phyloP scores from a whole-genome alignment of 2,113 vertebrate genomes.

The Urocolius indicus region DNA sequence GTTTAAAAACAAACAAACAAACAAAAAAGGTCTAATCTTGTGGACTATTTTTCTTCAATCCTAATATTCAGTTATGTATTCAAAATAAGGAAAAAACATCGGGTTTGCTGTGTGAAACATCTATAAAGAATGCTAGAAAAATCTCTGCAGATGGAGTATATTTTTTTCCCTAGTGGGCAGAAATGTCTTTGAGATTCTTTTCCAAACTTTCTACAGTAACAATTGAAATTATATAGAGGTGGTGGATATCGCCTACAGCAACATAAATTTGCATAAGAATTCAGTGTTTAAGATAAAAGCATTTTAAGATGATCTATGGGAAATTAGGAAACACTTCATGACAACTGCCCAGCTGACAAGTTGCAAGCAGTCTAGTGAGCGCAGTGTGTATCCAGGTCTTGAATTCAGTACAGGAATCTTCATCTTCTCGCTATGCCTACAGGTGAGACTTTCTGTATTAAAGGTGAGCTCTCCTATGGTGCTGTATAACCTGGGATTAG shows the following conservation, averaged over 20 bases:
- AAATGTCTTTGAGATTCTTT: conserved; percentile 13
- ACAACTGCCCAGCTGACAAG: not conserved
- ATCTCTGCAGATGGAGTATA: not conserved
- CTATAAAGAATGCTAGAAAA: not conserved
- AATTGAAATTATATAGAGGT: not conserved
- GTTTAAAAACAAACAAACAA: too few relatives aligned
- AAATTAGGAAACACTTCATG: not conserved
- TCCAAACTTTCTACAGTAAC: not conserved
- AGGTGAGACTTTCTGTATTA: not conserved
- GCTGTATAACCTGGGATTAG: not conserved
- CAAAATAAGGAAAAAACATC: not conserved
- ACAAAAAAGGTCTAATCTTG: not conserved
- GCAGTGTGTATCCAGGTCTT: not conserved
- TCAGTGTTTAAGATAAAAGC: not conserved
- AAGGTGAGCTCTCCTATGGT: not conserved
- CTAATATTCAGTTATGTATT: not conserved
- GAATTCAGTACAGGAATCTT: not conserved
- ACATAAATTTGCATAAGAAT: not conserved
- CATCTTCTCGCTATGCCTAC: not conserved
- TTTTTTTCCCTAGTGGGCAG: not conserved
- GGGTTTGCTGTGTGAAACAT: not conserved
- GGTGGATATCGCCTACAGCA: not conserved
- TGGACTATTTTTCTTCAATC: not conserved
- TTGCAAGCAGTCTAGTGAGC: not conserved
- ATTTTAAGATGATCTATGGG: not conserved